These are phyloP conservation scores for Epizoanthus illoricatus DNA, from an alignment of 92 coral and sea anemone genomes.

Conservation along the genomic window DNA sequence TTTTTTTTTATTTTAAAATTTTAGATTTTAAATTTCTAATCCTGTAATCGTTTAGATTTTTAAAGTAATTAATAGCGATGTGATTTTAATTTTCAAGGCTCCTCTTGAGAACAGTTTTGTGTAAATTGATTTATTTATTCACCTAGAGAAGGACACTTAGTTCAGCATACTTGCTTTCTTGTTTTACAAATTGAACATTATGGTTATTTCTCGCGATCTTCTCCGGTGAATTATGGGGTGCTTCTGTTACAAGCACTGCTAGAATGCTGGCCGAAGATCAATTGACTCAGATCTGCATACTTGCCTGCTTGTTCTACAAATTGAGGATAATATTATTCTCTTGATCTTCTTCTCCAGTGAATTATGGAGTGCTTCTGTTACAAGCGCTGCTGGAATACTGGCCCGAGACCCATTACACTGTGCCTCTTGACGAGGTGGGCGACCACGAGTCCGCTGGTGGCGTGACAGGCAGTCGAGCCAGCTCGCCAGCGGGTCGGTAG, in stretches of 20 bases:
- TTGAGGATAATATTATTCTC: not conserved
- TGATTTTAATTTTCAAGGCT: too few species aligned
- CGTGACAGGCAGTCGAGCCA: conserved; percentile 7
- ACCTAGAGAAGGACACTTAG: not conserved
- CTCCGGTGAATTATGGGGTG: conserved; percentile 83
- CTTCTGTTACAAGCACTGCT: conserved; percentile 83
- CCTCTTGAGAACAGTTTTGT: too few species aligned
- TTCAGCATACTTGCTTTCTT: not conserved
- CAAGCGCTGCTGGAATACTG: conserved; percentile 92
- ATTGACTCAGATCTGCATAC: not conserved
- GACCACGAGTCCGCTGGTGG: conserved; percentile 48
- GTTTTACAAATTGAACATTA: not conserved
- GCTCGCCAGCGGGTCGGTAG: conserved; percentile 1
- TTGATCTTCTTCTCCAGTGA: conserved; percentile 50
- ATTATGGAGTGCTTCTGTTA: conserved; percentile 81
- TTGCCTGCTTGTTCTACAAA: not conserved
- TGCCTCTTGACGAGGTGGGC: conserved; percentile 66
- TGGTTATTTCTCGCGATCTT: not conserved
- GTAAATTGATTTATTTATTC: not conserved
- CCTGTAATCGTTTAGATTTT: too few species aligned
- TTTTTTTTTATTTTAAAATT: too few species aligned
- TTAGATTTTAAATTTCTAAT: too few species aligned
- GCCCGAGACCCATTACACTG: conserved; percentile 78
- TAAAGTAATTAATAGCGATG: too few species aligned
- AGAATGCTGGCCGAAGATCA: conserved; percentile 92